These are phyloP conservation scores for Cebidichthys violaceus DNA, from an alignment of 2,113 vertebrate genomes.

Conservation along the genomic window DNA sequence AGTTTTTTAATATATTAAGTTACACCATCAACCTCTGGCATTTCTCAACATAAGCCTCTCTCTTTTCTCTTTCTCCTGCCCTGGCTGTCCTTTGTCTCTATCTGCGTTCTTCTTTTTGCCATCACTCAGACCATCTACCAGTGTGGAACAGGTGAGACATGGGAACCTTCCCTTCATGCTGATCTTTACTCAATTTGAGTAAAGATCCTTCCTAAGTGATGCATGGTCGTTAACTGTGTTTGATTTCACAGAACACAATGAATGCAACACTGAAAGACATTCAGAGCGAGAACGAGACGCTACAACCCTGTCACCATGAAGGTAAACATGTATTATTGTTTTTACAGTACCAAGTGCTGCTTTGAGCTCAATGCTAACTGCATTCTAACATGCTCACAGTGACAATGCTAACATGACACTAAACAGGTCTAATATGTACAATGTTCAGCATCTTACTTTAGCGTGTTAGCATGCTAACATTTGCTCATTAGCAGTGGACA, in stretches of 20 bases:
- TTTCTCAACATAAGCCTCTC: neutral
- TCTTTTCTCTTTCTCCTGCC: neutral
- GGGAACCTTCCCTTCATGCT: slow-evolving; percentile 39
- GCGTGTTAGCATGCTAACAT: neutral
- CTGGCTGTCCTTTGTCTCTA: neutral
- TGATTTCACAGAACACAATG: slow-evolving; percentile 76
- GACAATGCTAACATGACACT: neutral
- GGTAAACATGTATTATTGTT: slow-evolving; percentile 58
- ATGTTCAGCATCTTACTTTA: neutral
- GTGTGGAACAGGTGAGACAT: slow-evolving; percentile 86
- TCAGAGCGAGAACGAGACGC: slow-evolving; percentile 44
- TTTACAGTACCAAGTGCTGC: neutral
- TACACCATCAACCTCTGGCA: neutral
- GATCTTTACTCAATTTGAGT: slow-evolving; percentile 2
- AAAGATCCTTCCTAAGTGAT: neutral
- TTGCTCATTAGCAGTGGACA: neutral
- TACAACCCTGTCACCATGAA: slow-evolving; percentile 52
- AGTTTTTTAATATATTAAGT: slow-evolving; percentile 15
- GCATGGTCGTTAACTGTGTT: neutral
- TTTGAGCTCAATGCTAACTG: neutral
- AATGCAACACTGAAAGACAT: slow-evolving; percentile 66
- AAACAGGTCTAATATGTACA: neutral
- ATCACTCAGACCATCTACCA: slow-evolving; percentile 85
- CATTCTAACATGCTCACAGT: neutral
- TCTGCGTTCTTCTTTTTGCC: slow-evolving; percentile 20